phyloP scores from a whole-genome alignment of 2,888 invertebrate species.

The Oligia fasciuncula region DNA sequence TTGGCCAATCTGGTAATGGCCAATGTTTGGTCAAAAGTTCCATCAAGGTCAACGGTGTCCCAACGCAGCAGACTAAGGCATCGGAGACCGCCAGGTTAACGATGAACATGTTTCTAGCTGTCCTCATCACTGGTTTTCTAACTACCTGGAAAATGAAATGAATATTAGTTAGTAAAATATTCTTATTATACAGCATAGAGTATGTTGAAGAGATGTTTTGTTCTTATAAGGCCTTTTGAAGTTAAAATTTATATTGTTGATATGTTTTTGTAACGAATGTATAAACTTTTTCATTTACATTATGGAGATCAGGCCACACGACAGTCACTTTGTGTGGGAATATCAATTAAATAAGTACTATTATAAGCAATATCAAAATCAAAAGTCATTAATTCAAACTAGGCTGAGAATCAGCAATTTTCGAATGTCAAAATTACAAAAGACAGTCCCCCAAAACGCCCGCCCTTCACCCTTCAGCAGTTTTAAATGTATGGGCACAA shows the following conservation, averaged over 20 bases:
- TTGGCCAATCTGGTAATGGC: slow-evolving; percentile 94
- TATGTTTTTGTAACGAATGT: neutral
- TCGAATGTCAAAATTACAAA: too few relatives aligned
- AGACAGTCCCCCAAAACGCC: too few relatives aligned
- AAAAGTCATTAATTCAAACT: too few relatives aligned
- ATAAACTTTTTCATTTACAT: neutral
- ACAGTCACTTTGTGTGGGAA: neutral
- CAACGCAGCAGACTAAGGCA: slow-evolving; percentile 95
- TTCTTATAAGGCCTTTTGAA: neutral
- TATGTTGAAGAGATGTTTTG: neutral
- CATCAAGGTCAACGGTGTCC: slow-evolving; percentile 97
- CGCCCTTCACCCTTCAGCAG: too few relatives aligned
- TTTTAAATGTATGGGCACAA: neutral
- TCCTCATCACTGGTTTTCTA: slow-evolving; percentile 96
- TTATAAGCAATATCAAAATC: too few relatives aligned
- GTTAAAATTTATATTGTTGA: neutral
- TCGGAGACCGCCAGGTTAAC: slow-evolving; percentile 96
- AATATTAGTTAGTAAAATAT: neutral
- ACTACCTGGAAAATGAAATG: slow-evolving; percentile 90
- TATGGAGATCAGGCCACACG: neutral
- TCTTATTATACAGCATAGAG: too few relatives aligned
- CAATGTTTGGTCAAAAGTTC: slow-evolving; percentile 96
- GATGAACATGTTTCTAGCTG: slow-evolving; percentile 98
- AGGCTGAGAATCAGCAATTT: too few relatives aligned
- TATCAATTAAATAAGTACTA: neutral